Conservation (phyloP, 2,888 invertebrate genomes). For the Anaspis maculata region DNA sequence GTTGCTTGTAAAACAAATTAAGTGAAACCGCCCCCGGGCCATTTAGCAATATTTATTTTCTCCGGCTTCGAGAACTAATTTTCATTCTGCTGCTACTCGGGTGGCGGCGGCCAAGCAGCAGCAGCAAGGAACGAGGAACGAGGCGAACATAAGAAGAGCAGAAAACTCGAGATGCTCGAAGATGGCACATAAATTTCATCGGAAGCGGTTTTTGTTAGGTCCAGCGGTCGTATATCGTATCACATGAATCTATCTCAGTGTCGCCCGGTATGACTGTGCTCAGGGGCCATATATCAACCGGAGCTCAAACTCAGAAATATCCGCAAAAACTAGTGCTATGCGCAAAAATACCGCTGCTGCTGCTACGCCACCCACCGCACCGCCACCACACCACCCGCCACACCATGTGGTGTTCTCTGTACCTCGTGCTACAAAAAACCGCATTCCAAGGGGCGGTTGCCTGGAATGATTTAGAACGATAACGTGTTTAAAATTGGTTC, state of each 20-base stretch:
- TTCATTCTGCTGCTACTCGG: too few species aligned
- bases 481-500: constrained; percentile 12
- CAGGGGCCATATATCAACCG: constrained; percentile 33
- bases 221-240: constrained; percentile 24
- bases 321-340: constrained; percentile 23
- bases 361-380: constrained; percentile 11
- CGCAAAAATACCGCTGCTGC: constrained; percentile 20
- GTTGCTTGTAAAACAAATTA: too few species aligned
- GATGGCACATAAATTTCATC: constrained; percentile 27
- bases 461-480: constrained; percentile 15
- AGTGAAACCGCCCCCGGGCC: too few species aligned
- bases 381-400: neutral
- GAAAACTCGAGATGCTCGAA: too few species aligned
- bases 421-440: constrained; percentile 12
- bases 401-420: too few species aligned
- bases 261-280: constrained; percentile 27
- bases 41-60: too few species aligned
- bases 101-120: too few species aligned
- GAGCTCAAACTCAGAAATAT: constrained; percentile 34
- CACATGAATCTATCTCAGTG: constrained; percentile 38
- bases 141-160: too few species aligned
- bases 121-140: too few species aligned
- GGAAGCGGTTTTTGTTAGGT: constrained; percentile 24
- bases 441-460: constrained; percentile 11
- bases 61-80: too few species aligned